Evolutionary conservation across 2,113 vertebrate genomes (phyloP), one percentile per base, ranked within the genome.

Genomic region (Cryptomyrus ogoouensis): DNA sequence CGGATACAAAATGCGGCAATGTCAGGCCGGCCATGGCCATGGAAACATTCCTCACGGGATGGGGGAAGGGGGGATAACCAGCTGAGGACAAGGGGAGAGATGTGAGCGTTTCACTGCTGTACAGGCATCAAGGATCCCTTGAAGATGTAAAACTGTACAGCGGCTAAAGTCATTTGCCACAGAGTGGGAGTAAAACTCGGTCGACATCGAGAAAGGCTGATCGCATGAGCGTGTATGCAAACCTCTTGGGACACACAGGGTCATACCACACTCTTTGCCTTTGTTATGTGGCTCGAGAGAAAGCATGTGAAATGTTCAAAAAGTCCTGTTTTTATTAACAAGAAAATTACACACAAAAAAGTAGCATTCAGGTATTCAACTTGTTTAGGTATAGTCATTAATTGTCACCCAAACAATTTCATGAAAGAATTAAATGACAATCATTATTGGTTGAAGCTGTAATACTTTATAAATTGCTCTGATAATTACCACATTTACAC

Each of bases 31-130:
- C 70, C 49, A 77, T 90, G 90, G 15, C 27, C 84, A 92, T 90
- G 91, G 90, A 90, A 83, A 49, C 80, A 31, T 89, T 91, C 92
- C 92, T 8, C 35, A 85, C 3, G 91, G 94, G 35, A 80, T 80
- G 35, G 74, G 35, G 31, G 35, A 42, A 13, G 74, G 74, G 66
- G 35, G 35, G 74, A 80, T 42, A 80, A 39, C 15, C 74, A 80
- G 62, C n/a, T 12, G 62, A 66, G 62, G 62, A 27, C 62, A 27
- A 27, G 13, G 70, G 74, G 35, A 39, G 35, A 39, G 15, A 17
- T 35, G 31, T 80, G 35, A 80, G 35, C 31, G 10, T 70, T 31
- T 70, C 62, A 27, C n/a, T 70, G 62, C 62, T 70, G 62, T 42
- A 19, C 35, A 35, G 17, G 35, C 74, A 80, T 19, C 74, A 80